Conservation (phyloP, 2,113 vertebrate genomes). For the Anser brachyrhynchus region DNA sequence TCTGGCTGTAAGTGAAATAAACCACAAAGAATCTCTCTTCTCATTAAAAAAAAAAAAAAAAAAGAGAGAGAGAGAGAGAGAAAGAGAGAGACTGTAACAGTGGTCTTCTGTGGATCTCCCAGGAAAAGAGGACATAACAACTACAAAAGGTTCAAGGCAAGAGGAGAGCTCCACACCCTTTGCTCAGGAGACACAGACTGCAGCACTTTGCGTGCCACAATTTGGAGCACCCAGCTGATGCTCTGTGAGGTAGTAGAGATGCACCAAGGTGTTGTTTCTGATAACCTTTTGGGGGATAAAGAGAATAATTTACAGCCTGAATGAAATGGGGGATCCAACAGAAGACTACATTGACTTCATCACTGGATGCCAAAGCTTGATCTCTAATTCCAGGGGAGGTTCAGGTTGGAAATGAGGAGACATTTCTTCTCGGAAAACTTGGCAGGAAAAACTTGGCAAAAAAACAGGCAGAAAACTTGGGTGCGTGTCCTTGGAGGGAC, state of each 20-base stretch:
- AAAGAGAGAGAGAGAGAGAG: too few relatives aligned
- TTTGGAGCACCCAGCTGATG: neutral
- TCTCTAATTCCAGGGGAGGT: neutral
- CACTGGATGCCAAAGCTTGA: neutral
- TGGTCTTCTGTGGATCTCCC: neutral
- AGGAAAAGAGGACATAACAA: neutral
- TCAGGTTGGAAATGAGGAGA: too few relatives aligned
- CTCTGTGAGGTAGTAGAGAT: neutral
- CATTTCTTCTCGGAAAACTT: too few relatives aligned
- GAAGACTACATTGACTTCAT: neutral
- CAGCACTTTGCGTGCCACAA: neutral
- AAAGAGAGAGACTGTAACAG: neutral
- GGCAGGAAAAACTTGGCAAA: too few relatives aligned
- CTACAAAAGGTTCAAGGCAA: neutral
- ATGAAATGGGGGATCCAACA: neutral
- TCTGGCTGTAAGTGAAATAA: neutral
- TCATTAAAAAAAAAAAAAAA: neutral
- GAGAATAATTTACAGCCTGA: neutral
- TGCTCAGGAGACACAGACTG: neutral
- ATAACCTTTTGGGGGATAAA: neutral
- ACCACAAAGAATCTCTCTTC: neutral
- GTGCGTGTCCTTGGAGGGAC: rapidly evolving
- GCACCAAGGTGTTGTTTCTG: neutral
- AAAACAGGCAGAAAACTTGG: neutral
- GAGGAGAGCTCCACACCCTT: neutral